Conservation (phyloP, 1,140 invertebrate species). For the Pachypeltis micranthus region DNA sequence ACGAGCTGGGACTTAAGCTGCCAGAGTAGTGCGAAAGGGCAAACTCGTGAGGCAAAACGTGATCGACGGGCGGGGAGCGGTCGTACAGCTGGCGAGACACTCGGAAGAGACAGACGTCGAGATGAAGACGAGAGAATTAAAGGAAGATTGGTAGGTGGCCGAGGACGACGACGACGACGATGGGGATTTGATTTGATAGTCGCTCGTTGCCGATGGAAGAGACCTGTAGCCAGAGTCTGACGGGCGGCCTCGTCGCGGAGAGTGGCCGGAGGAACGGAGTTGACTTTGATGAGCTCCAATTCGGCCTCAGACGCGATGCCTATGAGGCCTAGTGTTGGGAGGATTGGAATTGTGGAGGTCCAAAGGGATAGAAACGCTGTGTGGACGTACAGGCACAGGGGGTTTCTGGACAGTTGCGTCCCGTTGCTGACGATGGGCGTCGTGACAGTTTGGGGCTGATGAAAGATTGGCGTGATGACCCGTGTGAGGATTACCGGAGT, state of each 20-base stretch:
- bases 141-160: not conserved
- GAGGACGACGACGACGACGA: too few species aligned
- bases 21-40: conserved; percentile 38
- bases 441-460: conserved; percentile 24
- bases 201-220: conserved; percentile 44
- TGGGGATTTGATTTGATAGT: conserved; percentile 45
- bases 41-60: conserved; percentile 51
- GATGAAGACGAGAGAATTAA: conserved; percentile 27
- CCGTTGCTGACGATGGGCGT: conserved; percentile 19
- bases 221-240: conserved; percentile 43
- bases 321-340: conserved; percentile 37
- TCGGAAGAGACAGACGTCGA: conserved; percentile 31
- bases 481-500: conserved; percentile 26
- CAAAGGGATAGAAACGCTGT: conserved; percentile 18
- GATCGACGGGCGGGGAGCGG: conserved; percentile 35
- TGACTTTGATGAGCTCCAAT: conserved; percentile 2
- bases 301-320: conserved; percentile 31
- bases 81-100: too few species aligned
- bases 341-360: conserved; percentile 31
- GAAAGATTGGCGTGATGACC: conserved; percentile 1
- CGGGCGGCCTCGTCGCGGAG: conserved; percentile 34
- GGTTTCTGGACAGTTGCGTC: conserved; percentile 17
- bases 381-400: conserved; percentile 15
- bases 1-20: conserved; percentile 32
- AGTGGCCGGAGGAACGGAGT: conserved; percentile 7